Conservation (phyloP, 2,113 vertebrate species). For the Orthonyx spaldingii region DNA sequence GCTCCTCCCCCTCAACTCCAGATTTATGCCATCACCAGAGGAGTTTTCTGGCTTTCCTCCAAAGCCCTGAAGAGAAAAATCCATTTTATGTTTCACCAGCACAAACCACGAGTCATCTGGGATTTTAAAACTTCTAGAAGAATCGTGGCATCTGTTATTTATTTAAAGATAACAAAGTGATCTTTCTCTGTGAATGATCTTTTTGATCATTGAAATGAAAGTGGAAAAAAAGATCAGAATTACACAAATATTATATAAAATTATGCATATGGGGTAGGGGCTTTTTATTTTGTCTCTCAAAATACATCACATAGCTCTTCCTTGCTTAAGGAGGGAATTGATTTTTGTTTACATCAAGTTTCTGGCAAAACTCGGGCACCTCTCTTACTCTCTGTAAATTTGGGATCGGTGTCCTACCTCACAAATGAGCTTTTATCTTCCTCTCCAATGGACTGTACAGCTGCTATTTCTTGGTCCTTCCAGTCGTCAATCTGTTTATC, state of each 20-base stretch:
- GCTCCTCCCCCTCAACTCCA: neutral
- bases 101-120: neutral
- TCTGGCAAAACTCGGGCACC: neutral
- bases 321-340: neutral
- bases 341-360: neutral
- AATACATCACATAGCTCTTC: neutral
- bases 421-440: neutral
- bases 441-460: neutral
- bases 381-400: neutral
- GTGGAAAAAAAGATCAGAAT: neutral
- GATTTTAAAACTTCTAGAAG: constrained; percentile 19
- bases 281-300: neutral
- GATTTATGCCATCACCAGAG: neutral
- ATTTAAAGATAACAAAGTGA: neutral
- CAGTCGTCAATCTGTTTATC: constrained; percentile 57
- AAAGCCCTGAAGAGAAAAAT: neutral
- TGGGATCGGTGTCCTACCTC: neutral
- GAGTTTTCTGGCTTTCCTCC: constrained; percentile 14
- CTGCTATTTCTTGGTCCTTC: constrained; percentile 27
- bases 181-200: neutral
- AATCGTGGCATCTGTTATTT: neutral
- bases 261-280: neutral
- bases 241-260: neutral
- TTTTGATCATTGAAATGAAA: neutral
- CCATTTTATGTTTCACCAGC: constrained; percentile 3